phyloP scores from a whole-genome alignment of 2,888 invertebrate species.

The Caenorhabditis zanzibari region DNA sequence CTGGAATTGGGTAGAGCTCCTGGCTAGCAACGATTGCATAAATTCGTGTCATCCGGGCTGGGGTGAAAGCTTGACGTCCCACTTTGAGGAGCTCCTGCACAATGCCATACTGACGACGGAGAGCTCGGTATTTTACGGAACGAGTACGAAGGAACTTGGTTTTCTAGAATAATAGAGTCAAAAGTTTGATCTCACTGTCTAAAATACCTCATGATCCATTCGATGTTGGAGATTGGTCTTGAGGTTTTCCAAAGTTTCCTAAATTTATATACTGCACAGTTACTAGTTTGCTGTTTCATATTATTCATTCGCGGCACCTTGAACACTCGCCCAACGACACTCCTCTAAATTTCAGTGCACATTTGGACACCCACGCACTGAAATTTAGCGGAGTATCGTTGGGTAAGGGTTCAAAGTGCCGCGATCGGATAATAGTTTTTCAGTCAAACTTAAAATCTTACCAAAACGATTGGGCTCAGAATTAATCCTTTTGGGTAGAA shows the following conservation, averaged over 20 bases:
- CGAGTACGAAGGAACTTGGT: not conserved
- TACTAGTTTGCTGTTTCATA: not conserved
- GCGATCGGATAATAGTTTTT: no score
- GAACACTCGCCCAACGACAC: no score
- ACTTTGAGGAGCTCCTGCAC: not conserved
- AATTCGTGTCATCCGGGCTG: not conserved
- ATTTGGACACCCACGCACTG: no score
- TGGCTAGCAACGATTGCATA: not conserved
- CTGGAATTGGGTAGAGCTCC: not conserved
- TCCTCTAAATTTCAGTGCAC: no score
- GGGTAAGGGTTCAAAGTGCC: no score
- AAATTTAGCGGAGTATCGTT: no score
- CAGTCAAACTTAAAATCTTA: no score
- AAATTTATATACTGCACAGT: not conserved
- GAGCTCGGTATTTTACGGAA: not conserved
- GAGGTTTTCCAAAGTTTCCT: not conserved
- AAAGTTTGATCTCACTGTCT: no score
- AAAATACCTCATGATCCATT: not conserved
- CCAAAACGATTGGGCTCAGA: no score
- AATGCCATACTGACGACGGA: not conserved
- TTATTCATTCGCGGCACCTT: no score
- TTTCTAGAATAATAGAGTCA: not conserved
- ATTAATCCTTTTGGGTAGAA: no score
- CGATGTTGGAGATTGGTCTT: not conserved
- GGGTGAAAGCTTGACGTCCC: not conserved